phyloP scores from a whole-genome alignment of 2,797 vertebrate species.

The Catamblyrhynchus diadema region DNA sequence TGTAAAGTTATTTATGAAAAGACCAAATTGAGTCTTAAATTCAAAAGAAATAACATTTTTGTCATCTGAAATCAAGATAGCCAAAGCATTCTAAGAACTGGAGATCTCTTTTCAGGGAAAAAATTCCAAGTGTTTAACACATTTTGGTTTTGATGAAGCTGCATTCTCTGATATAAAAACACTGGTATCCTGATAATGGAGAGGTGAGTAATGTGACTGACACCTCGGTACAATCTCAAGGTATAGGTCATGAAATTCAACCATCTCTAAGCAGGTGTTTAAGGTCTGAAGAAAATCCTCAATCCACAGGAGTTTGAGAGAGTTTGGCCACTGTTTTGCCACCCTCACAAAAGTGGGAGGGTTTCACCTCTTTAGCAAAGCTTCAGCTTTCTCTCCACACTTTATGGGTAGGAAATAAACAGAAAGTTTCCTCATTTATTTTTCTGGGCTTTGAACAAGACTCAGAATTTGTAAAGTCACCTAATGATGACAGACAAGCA shows the following conservation, averaged over 20 bases:
- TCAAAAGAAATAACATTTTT: background rate
- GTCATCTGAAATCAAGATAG: background rate
- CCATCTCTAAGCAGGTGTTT: background rate
- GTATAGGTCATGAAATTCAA: background rate
- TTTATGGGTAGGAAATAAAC: background rate
- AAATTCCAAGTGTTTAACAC: background rate
- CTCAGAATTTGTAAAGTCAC: background rate
- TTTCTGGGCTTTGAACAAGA: background rate
- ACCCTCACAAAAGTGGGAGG: fast-evolving
- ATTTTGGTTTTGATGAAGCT: background rate
- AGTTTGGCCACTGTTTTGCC: background rate
- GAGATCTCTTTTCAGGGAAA: background rate
- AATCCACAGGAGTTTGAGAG: background rate
- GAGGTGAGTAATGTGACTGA: background rate
- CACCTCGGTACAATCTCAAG: background rate
- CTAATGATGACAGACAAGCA: fast-evolving
- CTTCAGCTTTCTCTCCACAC: background rate
- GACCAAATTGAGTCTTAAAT: background rate
- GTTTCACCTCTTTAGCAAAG: background rate
- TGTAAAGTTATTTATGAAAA: background rate
- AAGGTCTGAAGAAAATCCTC: background rate
- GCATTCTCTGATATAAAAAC: background rate
- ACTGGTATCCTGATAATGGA: background rate
- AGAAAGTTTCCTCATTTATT: background rate
- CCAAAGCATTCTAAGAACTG: background rate